Base-by-base conservation (phyloP, 2,888 invertebrate species). In the Choreutis nemorana region DNA sequence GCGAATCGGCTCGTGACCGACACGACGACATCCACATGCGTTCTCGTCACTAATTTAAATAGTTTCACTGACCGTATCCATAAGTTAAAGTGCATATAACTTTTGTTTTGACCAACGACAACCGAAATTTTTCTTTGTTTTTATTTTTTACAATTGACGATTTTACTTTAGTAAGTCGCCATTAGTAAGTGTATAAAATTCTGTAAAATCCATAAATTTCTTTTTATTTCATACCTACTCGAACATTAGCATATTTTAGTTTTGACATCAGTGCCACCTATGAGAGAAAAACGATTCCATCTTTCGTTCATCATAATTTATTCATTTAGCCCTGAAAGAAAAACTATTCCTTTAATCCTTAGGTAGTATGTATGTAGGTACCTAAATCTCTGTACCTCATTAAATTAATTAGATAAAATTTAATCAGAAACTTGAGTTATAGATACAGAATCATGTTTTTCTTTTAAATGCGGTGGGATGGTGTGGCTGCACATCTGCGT, bases 11-110 rank as follows among this genome's bases (percentile, higher is more conserved):
- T 37, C 61, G 75, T 26, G 72, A 73, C 43, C 60, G 78, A 16
- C 75, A 77, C 40, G 77, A 78, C 38, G 68, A 77, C 41, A 75
- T 77, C 45, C 64, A 70, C 41, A 58, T 66, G 60, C 71, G 75
- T 49, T 59, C 67, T 31, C 73, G 64, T 36, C 63, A 70, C 42
- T 75, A 49, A 56, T 28, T 12, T 9, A n/a, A n/a, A n/a, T 10
- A 14, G 13, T 25, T 8, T 25, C 6, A 8, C 29, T 22, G 26
- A 32, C 30, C 18, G 21, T 35, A 34, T 36, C 29, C 28, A 30
- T 24, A 22, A 33, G 28, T 34, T 36, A 38, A 47, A 52, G 48
- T 51, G 52, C 49, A 50, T 47, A 55, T n/a, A n/a, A 51, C 48
- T 48, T 44, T 48, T 40, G 39, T 49, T 62, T 71, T 64, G 41